Base-by-base conservation (phyloP, 1,140 invertebrate genomes). In the Pseudomyrmex gracilis region DNA sequence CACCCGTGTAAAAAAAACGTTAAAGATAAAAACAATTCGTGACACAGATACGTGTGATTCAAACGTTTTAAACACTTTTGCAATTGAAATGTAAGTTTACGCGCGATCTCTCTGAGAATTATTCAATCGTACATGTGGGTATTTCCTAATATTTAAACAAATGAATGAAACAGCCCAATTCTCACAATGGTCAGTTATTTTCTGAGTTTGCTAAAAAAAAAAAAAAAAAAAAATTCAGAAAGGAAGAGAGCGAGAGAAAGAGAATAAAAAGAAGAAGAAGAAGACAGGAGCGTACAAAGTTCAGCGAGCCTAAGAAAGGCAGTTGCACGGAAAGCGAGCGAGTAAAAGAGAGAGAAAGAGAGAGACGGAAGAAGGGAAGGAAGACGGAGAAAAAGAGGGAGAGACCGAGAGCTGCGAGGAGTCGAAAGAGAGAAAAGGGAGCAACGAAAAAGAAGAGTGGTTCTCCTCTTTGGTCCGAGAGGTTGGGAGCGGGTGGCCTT, bases 401-500 rank as follows among this genome's bases (percentile, higher is more conserved):
- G 70, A 87, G 78, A 45, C 4, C 34, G 20, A 68, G 53, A 55
- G 49, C 10, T 61, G 58, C 61, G 20, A 80, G 83, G 60, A 70
- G 74, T 73, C 78, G 82, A 90, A 87, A 89, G 80, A 84, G 84
- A 87, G 88, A 82, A 88, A 89, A 88, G 83, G 77, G 88, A 89
- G 78, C 76, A 85, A 88, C 2, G 83, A 84, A 57, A 89, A 89
- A 90, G 83, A 89, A 73, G 83, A 89, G 82, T 87, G 73, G 82
- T 88, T 87, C 87, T 87, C 83, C 77, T 85, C 67, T 76, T 82
- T 82, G 73, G 84, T 84, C 73, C 68, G 83, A 87, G 88, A 88
- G 87, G 85, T 89, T 90, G 90, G 87, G 90, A 93, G 93, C 91
- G 92, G 92, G 91, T 93, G 93, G 93, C 92, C 93, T 93, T 93